These are phyloP conservation scores for Hydrolagus colliei DNA, from an alignment of 2,797 vertebrate species.

Conservation along the genomic window DNA sequence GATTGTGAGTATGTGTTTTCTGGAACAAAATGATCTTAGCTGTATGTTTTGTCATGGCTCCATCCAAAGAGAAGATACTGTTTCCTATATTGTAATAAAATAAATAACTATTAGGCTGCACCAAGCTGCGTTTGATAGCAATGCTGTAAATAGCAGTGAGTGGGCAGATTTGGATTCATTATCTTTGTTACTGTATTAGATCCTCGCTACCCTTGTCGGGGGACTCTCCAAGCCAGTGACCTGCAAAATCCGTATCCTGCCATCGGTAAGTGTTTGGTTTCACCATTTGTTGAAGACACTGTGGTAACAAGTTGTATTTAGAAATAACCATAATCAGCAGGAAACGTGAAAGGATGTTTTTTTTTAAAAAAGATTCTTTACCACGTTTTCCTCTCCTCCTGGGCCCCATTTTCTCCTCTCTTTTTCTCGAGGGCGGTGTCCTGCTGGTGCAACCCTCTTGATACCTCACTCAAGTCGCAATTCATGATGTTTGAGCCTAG, in stretches of 20 bases:
- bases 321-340: too few relatives aligned
- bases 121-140: background rate
- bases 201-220: constrained; percentile 74
- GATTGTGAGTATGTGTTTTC: background rate
- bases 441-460: too few relatives aligned
- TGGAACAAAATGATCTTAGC: background rate
- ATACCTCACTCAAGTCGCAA: too few relatives aligned
- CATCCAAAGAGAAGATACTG: too few relatives aligned
- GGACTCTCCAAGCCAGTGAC: constrained; percentile 80
- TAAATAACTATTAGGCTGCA: too few relatives aligned
- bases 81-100: too few relatives aligned
- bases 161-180: background rate
- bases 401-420: background rate
- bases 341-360: too few relatives aligned
- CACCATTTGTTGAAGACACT: background rate
- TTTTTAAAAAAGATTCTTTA: too few relatives aligned
- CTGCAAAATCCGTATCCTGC: constrained; percentile 89
- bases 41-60: background rate
- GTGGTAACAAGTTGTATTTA: constrained; percentile 3
- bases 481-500: too few relatives aligned
- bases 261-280: constrained; percentile 64
- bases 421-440: too few relatives aligned
- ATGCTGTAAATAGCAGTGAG: background rate
- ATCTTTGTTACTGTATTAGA: constrained; percentile 53
- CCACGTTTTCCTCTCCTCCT: constrained; percentile 9